Evolutionary conservation across 2,888 invertebrate species (phyloP), one percentile per base, ranked within the genome.

Genomic region (Onchidella celtica): DNA sequence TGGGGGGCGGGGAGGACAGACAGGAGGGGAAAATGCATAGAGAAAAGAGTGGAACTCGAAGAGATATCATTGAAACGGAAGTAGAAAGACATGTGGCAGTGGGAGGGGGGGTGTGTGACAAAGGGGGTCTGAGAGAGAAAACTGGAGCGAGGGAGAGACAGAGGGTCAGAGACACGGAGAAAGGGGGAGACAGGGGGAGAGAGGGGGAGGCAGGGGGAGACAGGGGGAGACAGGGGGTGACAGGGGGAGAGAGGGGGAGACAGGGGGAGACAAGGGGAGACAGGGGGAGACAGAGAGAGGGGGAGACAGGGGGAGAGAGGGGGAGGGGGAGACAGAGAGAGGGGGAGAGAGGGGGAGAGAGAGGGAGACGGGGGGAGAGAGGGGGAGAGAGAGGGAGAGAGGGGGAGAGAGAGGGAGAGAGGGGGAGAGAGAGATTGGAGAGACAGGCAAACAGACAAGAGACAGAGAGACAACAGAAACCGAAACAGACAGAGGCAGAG

Each of bases 331-430:
- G n/a, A n/a, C n/a, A n/a, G n/a, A n/a, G n/a, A n/a, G n/a, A n/a
- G n/a, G 11, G 9, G 32, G n/a, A 11, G 4, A 17, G 32, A n/a
- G 24, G 34, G 38, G 34, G 14, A 63, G n/a, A 63, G 55, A 77
- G 63, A 32, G n/a, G 24, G 38, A 9, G 32, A 59, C 3, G n/a
- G 38, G 24, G 47, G 61, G 29, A 24, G 21, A 34, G 74, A 38
- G 14, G 55, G 24, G 6, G 63, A 76, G 6, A 76, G 65, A 80
- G 11, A 59, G 40, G n/a, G 73, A 73, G 17, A 38, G 40, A 57
- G 34, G 27, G 32, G 17, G 63, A 75, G 73, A 59, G 29, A 47
- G 55, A 65, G n/a, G 32, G 59, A 27, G 47, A 38, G 66, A 81
- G 14, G 29, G 32, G 32, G 3, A 65, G 32, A 29, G 3, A 65